phyloP scores from a whole-genome alignment of 2,888 invertebrate genomes.

The Acleris emargana region DNA sequence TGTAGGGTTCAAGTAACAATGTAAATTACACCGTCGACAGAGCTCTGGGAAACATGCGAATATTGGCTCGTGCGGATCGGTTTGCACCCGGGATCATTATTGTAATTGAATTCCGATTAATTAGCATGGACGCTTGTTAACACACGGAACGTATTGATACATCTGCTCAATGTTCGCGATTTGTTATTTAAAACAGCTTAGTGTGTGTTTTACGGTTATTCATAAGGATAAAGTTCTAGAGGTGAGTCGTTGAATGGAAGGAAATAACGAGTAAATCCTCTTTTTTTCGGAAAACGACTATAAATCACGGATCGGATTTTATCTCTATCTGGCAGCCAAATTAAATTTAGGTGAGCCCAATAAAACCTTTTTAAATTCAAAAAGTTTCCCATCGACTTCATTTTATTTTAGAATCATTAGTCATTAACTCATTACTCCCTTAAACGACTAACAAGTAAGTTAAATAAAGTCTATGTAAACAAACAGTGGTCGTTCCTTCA shows the following conservation, averaged over 20 bases:
- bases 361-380: neutral
- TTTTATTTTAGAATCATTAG: too few species aligned
- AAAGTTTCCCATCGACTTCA: neutral
- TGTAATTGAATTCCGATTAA: slow-evolving; percentile 3
- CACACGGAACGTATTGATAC: neutral
- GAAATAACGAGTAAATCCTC: neutral
- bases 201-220: neutral
- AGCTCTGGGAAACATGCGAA: neutral
- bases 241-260: too few species aligned
- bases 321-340: neutral
- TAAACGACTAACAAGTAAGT: too few species aligned
- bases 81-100: neutral
- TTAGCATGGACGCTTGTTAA: neutral
- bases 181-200: neutral
- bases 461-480: too few species aligned
- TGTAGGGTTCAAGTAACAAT: neutral
- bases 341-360: neutral
- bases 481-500: too few species aligned
- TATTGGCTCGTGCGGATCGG: neutral
- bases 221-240: neutral
- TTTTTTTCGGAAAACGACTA: neutral
- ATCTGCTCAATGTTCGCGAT: neutral
- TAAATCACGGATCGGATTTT: neutral
- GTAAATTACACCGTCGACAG: neutral
- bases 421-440: too few species aligned